Percentiles rank a stretch among this genome's conserved stretches.
Conservation (phyloP, 2,888 invertebrate species). For the Anodontia alba region DNA sequence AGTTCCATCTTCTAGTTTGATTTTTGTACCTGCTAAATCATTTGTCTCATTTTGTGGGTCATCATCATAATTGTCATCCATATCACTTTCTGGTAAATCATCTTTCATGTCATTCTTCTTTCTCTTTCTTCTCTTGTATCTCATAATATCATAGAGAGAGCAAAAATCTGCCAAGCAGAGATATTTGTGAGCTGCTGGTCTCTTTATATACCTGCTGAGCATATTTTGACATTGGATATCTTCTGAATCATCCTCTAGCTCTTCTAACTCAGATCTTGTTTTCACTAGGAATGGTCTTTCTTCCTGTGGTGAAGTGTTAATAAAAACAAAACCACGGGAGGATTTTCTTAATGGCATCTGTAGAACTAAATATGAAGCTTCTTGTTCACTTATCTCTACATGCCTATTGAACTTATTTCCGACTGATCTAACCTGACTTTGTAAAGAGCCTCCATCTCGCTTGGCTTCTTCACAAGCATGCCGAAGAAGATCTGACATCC, state of each 20-base stretch:
- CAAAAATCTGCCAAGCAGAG: no score
- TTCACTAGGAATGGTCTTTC: background rate
- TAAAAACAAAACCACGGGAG: background rate
- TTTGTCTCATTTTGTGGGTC: constrained; percentile 10
- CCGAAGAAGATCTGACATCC: constrained; percentile 19
- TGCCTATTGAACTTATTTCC: constrained; percentile 20
- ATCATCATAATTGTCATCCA: constrained; percentile 9
- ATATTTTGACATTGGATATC: no score
- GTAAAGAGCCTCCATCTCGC: constrained; percentile 6
- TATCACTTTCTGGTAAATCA: no score
- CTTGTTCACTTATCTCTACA: constrained; percentile 13
- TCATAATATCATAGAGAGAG: background rate
- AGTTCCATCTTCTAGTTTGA: background rate
- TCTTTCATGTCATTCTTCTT: background rate
- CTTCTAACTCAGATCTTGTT: background rate
- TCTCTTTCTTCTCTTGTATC: background rate
- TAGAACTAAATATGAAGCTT: background rate
- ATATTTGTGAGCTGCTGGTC: no score
- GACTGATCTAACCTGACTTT: constrained; percentile 12
- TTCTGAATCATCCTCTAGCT: constrained; percentile 8
- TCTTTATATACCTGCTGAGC: background rate
- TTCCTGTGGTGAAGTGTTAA: background rate
- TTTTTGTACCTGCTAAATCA: background rate
- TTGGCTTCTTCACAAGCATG: constrained; percentile 31
- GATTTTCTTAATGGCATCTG: background rate